These are phyloP conservation scores for Parazoanthus atlanticus DNA, from an alignment of 92 coral and sea anemone species.

Conservation along the genomic window DNA sequence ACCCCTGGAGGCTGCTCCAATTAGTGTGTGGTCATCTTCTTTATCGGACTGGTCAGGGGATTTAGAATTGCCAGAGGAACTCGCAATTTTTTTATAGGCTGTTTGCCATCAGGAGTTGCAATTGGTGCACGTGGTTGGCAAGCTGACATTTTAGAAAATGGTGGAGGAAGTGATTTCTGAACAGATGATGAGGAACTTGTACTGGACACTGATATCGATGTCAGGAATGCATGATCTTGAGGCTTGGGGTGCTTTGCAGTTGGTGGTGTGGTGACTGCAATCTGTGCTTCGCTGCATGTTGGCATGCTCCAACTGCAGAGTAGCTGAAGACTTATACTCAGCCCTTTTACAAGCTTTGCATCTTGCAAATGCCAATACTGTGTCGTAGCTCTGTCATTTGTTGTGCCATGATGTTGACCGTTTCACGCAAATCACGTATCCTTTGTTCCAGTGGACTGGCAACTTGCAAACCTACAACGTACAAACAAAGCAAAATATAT, in stretches of 20 bases:
- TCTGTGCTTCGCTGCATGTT: neutral
- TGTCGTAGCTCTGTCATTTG: slow-evolving; percentile 9
- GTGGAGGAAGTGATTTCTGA: too few species aligned
- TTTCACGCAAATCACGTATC: neutral
- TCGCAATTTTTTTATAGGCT: neutral
- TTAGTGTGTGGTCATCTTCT: slow-evolving; percentile 18
- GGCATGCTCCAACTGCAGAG: slow-evolving; percentile 19
- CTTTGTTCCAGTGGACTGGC: neutral
- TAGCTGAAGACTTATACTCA: slow-evolving; percentile 20
- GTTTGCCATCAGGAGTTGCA: neutral
- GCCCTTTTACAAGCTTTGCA: slow-evolving; percentile 43
- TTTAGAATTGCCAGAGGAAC: neutral
- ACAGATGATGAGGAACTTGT: slow-evolving; percentile 15
- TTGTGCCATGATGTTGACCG: neutral
- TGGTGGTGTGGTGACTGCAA: slow-evolving; percentile 32
- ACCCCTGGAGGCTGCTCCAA: slow-evolving; percentile 45
- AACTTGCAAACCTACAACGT: too few species aligned
- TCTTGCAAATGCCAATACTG: slow-evolving; percentile 27
- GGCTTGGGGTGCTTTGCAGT: slow-evolving; percentile 12
- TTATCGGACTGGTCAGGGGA: neutral
- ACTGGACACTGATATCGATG: neutral
- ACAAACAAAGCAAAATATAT: too few species aligned
- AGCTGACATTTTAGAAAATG: slow-evolving; percentile 15
- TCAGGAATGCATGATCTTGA: neutral
- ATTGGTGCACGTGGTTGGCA: slow-evolving; percentile 12